A percentile compares a stretch with the other conserved stretches of the same genome.
Conservation (phyloP, 2,797 vertebrate species). For the Babyrousa celebensis region DNA sequence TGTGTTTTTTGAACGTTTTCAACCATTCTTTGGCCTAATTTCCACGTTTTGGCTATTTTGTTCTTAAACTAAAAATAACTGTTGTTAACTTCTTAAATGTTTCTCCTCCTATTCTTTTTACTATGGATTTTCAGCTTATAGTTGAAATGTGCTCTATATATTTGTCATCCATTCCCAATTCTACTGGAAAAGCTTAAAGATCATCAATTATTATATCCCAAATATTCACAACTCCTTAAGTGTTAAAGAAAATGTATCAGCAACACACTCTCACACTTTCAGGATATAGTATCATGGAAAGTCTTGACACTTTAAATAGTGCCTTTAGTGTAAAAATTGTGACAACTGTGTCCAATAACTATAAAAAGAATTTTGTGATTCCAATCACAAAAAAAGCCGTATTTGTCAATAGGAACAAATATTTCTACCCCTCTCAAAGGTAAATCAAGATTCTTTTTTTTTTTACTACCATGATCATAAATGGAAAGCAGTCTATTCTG, state of each 20-base stretch:
- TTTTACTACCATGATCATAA: conserved; percentile 11
- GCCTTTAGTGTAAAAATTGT: neutral
- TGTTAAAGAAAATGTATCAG: conserved; percentile 55
- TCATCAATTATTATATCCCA: neutral
- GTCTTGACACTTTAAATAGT: neutral
- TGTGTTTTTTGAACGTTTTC: neutral
- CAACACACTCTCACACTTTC: conserved; percentile 25
- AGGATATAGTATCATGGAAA: conserved; percentile 8
- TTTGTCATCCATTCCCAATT: conserved; percentile 39
- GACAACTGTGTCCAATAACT: neutral
- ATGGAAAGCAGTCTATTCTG: conserved; percentile 26
- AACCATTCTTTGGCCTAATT: neutral
- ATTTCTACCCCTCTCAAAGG: neutral
- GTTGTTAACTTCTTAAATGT: neutral
- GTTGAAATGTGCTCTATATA: neutral
- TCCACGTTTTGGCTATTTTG: neutral
- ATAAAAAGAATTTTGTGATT: conserved; percentile 2
- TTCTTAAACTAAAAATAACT: conserved; percentile 23
- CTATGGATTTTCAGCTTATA: neutral
- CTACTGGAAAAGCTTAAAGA: neutral
- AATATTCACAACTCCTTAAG: neutral
- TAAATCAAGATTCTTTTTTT: conserved; percentile 7
- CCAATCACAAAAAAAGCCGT: neutral
- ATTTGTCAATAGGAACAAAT: neutral
- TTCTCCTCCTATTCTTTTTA: neutral